A percentile compares a stretch with the other conserved stretches of the same genome.
These are phyloP conservation scores for Xestobium rufovillosum DNA, from an alignment of 2,888 invertebrate species.

Conservation along the genomic window DNA sequence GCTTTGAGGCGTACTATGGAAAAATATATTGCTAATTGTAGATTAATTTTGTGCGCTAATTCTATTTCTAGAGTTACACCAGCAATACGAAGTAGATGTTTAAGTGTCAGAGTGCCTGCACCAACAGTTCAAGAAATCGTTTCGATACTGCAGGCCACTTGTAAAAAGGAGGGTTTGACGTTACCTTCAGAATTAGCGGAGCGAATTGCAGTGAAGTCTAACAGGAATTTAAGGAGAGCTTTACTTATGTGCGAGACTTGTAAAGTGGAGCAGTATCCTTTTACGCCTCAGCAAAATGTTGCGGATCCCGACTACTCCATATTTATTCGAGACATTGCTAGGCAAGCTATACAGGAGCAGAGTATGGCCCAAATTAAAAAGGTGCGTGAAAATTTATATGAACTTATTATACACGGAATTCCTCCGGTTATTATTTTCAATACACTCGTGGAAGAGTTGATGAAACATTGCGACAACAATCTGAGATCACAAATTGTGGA, in stretches of 20 bases:
- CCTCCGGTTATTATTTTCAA: constrained; percentile 89
- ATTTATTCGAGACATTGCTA: constrained; percentile 80
- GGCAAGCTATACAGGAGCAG: constrained; percentile 65
- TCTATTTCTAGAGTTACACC: constrained; percentile 93
- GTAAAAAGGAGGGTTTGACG: constrained; percentile 73
- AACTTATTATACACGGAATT: constrained; percentile 88
- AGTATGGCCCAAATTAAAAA: constrained; percentile 75
- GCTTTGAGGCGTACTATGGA: constrained; percentile 98
- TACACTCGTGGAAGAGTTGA: constrained; percentile 73
- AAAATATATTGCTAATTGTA: constrained; percentile 92
- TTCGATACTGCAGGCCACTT: constrained; percentile 49
- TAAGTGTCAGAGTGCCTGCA: constrained; percentile 86
- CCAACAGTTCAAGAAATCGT: constrained; percentile 73
- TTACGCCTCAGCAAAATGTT: constrained; percentile 70
- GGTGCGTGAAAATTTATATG: constrained; percentile 84
- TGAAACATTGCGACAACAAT: constrained; percentile 83
- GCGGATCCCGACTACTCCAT: constrained; percentile 89
- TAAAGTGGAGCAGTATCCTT: constrained; percentile 86
- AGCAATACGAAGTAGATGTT: constrained; percentile 89
- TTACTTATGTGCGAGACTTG: constrained; percentile 90
- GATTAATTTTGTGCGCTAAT: constrained; percentile 88
- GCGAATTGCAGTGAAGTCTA: constrained; percentile 69
- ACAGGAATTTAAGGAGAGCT: constrained; percentile 86
- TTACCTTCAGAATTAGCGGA: constrained; percentile 70
- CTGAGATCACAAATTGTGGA: constrained; percentile 80